phyloP scores from a whole-genome alignment of 1,140 invertebrate genomes.

The Eupristina koningsbergeri region DNA sequence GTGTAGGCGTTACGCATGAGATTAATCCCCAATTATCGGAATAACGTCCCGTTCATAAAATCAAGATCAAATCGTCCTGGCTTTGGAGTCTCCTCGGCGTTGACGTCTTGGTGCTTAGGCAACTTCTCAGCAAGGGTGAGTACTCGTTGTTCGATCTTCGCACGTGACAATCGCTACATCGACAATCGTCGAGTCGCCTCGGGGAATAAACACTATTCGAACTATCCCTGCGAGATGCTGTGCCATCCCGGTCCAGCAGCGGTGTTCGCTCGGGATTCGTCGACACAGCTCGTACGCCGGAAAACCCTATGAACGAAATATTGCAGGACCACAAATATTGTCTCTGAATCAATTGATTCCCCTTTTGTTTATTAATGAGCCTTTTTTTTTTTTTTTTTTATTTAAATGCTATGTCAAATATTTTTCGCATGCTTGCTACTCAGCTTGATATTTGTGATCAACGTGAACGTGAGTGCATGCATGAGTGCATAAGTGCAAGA shows the following conservation, averaged over 20 bases:
- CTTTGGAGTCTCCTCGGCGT: background rate
- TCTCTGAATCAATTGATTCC: background rate
- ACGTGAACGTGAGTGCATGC: background rate
- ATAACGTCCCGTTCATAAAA: background rate
- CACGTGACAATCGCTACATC: background rate
- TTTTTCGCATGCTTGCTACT: background rate
- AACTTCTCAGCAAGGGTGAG: conserved; percentile 43
- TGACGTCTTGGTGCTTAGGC: background rate
- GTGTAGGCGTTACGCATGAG: no score
- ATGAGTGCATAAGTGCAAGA: background rate
- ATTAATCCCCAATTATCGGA: background rate
- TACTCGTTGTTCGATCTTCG: conserved; percentile 3
- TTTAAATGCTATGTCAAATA: background rate
- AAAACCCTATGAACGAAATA: conserved; percentile 41
- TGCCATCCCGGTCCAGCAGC: background rate
- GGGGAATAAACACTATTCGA: conserved; percentile 2
- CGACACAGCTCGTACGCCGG: background rate
- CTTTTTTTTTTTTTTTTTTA: background rate
- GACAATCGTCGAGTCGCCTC: background rate
- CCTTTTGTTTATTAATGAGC: background rate
- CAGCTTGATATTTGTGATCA: no score
- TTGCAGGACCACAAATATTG: conserved; percentile 32
- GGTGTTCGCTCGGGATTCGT: background rate
- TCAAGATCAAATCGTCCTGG: background rate
- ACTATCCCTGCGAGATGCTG: background rate